Conservation (phyloP, 2,888 invertebrate species). For the Hyposoter dolosus region DNA sequence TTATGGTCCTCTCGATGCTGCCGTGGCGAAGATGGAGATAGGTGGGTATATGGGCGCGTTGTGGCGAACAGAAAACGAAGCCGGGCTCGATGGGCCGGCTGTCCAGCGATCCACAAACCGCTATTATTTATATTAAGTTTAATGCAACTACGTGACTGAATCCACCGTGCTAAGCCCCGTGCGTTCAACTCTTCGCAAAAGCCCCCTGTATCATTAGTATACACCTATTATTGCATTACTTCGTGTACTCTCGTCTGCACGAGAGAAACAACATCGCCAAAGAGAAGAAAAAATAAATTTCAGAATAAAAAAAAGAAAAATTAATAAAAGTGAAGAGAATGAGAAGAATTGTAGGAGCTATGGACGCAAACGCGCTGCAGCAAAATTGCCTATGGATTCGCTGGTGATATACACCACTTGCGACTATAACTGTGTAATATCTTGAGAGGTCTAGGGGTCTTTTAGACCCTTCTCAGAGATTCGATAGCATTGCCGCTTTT, state of each 20-base stretch:
- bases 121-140: conserved; percentile 85
- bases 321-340: conserved; percentile 12
- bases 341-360: conserved; percentile 50
- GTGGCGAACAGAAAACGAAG: conserved; percentile 48
- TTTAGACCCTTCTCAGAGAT: too few species aligned
- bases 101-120: conserved; percentile 82
- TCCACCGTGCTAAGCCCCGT: conserved; percentile 75
- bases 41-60: conserved; percentile 77
- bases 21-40: conserved; percentile 82
- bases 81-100: conserved; percentile 40
- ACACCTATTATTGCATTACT: conserved; percentile 85
- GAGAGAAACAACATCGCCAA: conserved; percentile 58
- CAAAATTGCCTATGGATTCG: conserved; percentile 48
- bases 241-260: conserved; percentile 72
- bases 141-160: conserved; percentile 85
- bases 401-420: conserved; percentile 21
- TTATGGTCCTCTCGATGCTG: conserved; percentile 78
- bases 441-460: neutral
- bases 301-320: conserved; percentile 40
- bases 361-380: conserved; percentile 39
- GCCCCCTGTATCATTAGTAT: conserved; percentile 84
- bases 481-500: too few species aligned
- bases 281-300: conserved; percentile 40
- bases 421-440: neutral
- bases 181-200: conserved; percentile 68